These are phyloP conservation scores for Spodoptera litura DNA, from an alignment of 1,140 invertebrate species.

Conservation along the genomic window DNA sequence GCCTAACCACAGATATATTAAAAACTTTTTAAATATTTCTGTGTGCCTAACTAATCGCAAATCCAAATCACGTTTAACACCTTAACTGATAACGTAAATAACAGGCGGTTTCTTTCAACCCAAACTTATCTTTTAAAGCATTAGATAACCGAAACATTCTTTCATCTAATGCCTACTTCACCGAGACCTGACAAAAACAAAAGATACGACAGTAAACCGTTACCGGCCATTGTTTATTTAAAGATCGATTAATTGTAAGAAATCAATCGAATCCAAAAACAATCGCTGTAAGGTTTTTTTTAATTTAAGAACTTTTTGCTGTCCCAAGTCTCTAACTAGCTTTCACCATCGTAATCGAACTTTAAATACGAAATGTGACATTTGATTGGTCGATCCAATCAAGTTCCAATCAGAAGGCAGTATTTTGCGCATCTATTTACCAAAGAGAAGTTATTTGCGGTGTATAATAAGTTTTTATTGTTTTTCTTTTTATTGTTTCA, in stretches of 20 bases:
- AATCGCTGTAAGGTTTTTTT: not conserved
- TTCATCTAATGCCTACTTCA: conserved; percentile 3
- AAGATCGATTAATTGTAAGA: conserved; percentile 19
- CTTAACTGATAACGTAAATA: conserved; percentile 24
- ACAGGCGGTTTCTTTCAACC: conserved; percentile 2
- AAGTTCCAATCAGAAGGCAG: conserved; percentile 28
- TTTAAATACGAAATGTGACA: conserved; percentile 49
- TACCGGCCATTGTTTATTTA: conserved; percentile 13
- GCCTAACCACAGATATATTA: too few species aligned
- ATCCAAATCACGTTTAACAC: conserved; percentile 34
- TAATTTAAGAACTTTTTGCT: conserved; percentile 9
- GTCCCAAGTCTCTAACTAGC: conserved; percentile 35
- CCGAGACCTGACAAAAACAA: conserved; percentile 7
- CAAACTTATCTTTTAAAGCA: conserved; percentile 3
- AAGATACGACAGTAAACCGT: not conserved
- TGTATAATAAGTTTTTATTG: conserved; percentile 16
- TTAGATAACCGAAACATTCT: conserved; percentile 2
- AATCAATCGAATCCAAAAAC: conserved; percentile 25
- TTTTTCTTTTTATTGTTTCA: not conserved
- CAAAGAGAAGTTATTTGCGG: not conserved
- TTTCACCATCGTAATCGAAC: conserved; percentile 53
- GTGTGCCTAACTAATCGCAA: conserved; percentile 11
- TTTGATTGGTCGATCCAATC: conserved; percentile 20
- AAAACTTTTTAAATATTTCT: too few species aligned
- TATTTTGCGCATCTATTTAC: conserved; percentile 27